Evolutionary conservation across 2,797 vertebrate genomes (phyloP).

Genomic region (Galaxias olidus): DNA sequence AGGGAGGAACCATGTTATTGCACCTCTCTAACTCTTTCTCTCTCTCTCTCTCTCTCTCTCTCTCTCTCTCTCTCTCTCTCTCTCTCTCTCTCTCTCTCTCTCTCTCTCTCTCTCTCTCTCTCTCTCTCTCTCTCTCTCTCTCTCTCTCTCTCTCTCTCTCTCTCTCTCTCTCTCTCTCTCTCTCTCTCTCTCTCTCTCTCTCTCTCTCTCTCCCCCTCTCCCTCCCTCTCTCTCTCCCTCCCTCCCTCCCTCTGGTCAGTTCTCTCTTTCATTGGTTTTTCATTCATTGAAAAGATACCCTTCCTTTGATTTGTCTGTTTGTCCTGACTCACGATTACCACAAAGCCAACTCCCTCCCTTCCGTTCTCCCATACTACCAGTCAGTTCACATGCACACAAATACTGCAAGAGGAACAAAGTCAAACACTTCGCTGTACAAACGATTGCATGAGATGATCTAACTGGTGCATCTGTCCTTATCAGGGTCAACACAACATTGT

Average conservation of each 20-base stretch:
- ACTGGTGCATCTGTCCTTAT: no score
- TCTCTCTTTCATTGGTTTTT: constrained; percentile 40
- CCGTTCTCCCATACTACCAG: no score
- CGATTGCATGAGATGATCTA: no score
- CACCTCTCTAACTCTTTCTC: constrained; percentile 35
- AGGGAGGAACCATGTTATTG: constrained; percentile 45
- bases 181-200: constrained; percentile 1
- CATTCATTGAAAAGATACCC: constrained; percentile 29
- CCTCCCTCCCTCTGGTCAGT: not conserved
- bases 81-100: not conserved
- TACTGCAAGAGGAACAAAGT: no score
- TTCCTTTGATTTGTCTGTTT: constrained; percentile 49
- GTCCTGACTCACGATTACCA: constrained; percentile 22
- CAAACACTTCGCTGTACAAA: no score
- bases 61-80: not conserved
- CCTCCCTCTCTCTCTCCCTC: not conserved
- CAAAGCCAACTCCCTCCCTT: not conserved
- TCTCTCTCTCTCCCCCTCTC: constrained; percentile 1
- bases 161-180: not conserved
- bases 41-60: constrained; percentile 1
- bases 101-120: not conserved
- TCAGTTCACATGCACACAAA: no score
- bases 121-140: not conserved
- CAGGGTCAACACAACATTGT: no score
- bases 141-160: not conserved